A percentile compares a stretch with the other conserved stretches of the same genome.
Conservation (phyloP, 2,888 invertebrate species). For the Leucoma salicis region DNA sequence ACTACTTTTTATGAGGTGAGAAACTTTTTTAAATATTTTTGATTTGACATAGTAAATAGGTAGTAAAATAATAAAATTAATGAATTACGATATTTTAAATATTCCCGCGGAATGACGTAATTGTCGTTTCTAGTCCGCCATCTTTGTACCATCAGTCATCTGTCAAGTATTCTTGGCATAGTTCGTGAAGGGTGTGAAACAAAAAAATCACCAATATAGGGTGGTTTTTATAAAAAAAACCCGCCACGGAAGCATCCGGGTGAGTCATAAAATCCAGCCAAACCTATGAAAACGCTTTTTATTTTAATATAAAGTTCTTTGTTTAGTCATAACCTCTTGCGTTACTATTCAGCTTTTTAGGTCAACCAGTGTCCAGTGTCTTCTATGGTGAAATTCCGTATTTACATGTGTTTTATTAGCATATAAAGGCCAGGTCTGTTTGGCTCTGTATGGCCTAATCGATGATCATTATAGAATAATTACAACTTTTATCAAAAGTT, state of each 20-base stretch:
- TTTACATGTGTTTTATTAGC: constrained; percentile 48
- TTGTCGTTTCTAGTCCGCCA: constrained; percentile 51
- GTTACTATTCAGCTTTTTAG: constrained; percentile 51
- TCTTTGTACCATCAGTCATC: constrained; percentile 69
- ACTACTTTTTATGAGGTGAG: constrained; percentile 67
- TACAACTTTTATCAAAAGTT: not conserved
- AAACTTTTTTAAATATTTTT: constrained; percentile 18
- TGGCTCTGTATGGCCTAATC: constrained; percentile 32
- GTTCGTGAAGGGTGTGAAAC: constrained; percentile 57
- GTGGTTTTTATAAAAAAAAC: constrained; percentile 56
- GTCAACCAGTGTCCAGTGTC: constrained; percentile 74
- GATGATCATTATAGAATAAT: constrained; percentile 1
- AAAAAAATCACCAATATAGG: constrained; percentile 51
- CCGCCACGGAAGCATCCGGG: constrained; percentile 78
- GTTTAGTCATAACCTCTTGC: constrained; percentile 47
- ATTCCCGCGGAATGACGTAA: constrained; percentile 78
- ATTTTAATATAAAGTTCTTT: constrained; percentile 35
- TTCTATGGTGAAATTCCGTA: constrained; percentile 50
- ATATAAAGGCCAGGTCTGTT: constrained; percentile 33
- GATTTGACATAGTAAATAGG: constrained; percentile 9
- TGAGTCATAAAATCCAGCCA: no score
- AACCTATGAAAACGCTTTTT: constrained; percentile 22
- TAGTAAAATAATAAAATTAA: constrained; percentile 25
- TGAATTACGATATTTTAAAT: constrained; percentile 57
- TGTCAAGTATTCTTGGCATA: constrained; percentile 58